Evolutionary conservation across 2,888 invertebrate genomes (phyloP), one percentile per base, ranked within the genome.

Genomic region (Calameuta filiformis): DNA sequence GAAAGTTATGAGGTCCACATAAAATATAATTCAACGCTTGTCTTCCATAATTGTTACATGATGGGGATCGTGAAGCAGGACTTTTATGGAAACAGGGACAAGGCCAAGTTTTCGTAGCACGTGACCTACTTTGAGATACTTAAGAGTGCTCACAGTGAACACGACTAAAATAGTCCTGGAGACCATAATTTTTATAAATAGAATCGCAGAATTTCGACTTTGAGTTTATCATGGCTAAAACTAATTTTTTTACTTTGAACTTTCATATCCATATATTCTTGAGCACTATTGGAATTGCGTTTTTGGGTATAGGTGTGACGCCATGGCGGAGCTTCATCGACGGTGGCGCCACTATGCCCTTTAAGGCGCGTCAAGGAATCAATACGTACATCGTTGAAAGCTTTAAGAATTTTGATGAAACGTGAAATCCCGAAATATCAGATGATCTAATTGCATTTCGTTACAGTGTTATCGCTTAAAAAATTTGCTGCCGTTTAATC

Each of bases 61-160:
- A 56, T 69, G 68, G 69, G 23, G 23, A 56, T 23, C 23, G 2
- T 0, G 56, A 9, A 9, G 56, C 56, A 9, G 23, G 56, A 56
- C 56, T 56, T 56, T 23, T 56, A 56, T 76, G 74, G 75, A 75
- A 88, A 87, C 81, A 83, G 80, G 87, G 86, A 85, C 89, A 89
- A 87, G 88, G 88, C 79, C 79, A 81, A 79, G 75, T 83, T 86
- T 86, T 86, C 81, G 82, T 84, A 80, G 79, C 76, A 78, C 23
- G 31, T 76, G 87, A 83, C 85, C 87, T 82, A 86, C 82, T 83
- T 88, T 69, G 78, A 34, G n/a, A 35, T 9, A 56, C 56, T 56
- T 23, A 6, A 23, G 23, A 40, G 23, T 56, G 56, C 56, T 56
- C 56, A 23, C 0, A 23, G 9, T 23, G 23, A 23, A 56, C 23